These are phyloP conservation scores for Passer domesticus DNA, from an alignment of 2,113 vertebrate species.

Conservation along the genomic window DNA sequence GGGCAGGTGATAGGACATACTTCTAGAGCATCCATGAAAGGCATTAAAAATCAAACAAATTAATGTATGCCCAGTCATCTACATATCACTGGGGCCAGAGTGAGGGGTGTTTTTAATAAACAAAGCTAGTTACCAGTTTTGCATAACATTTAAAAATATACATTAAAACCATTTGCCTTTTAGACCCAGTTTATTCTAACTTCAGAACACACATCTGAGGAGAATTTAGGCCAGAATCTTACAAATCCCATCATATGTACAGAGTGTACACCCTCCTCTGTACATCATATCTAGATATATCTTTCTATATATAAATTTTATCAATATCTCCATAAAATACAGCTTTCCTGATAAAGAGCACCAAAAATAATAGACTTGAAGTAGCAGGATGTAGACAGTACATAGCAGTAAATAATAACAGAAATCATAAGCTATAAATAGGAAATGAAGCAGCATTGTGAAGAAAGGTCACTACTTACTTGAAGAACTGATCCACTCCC, in stretches of 20 bases:
- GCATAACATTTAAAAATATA: not conserved
- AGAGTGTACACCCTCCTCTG: not conserved
- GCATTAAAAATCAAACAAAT: not conserved
- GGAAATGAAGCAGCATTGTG: not conserved
- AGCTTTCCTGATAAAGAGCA: not conserved
- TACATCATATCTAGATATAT: not conserved
- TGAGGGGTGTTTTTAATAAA: not conserved
- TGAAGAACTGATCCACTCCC: slow-evolving; percentile 89
- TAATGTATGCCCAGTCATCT: not conserved
- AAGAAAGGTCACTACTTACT: slow-evolving; percentile 69
- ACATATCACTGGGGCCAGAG: not conserved
- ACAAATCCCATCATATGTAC: not conserved
- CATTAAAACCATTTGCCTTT: not conserved
- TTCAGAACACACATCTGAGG: not conserved
- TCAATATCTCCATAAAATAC: not conserved
- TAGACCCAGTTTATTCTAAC: not conserved
- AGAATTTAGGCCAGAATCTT: not conserved
- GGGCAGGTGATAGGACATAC: not conserved
- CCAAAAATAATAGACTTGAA: not conserved
- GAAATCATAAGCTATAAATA: not conserved
- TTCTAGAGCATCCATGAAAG: not conserved
- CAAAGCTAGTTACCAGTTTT: not conserved
- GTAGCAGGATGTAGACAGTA: not conserved
- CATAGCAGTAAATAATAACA: not conserved
- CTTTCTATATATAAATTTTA: not conserved